phyloP scores from a whole-genome alignment of 2,888 invertebrate genomes.

The Platycheirus rosarum region DNA sequence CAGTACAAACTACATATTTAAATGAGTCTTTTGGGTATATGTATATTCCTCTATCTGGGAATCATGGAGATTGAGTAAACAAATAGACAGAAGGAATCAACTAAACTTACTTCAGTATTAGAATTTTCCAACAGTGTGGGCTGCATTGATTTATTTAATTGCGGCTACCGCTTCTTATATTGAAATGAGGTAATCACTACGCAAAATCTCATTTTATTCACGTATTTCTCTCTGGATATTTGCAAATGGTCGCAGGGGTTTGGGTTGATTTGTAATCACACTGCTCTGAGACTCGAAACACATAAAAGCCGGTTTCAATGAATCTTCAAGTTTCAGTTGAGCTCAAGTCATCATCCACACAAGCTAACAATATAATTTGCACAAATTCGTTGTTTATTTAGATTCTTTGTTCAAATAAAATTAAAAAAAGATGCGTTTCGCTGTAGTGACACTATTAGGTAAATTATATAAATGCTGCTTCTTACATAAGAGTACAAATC shows the following conservation, averaged over 20 bases:
- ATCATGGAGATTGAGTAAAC: no score
- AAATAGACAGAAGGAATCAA: no score
- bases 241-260: slow-evolving; percentile 26
- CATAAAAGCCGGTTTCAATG: slow-evolving; percentile 67
- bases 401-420: background rate
- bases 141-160: background rate
- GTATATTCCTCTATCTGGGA: no score
- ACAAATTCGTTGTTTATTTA: slow-evolving; percentile 4
- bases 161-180: background rate
- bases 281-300: background rate
- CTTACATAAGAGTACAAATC: background rate
- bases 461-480: slow-evolving; percentile 15
- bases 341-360: slow-evolving; percentile 47
- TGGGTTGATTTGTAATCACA: slow-evolving; percentile 10
- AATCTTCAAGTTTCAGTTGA: slow-evolving; percentile 55
- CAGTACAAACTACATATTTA: no score
- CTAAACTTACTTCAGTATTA: no score
- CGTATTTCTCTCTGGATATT: slow-evolving; percentile 22
- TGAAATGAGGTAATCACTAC: slow-evolving; percentile 51
- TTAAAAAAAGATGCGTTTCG: slow-evolving; percentile 52
- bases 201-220: background rate
- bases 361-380: background rate
- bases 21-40: no score
- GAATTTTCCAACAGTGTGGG: no score
- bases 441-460: slow-evolving; percentile 54